phyloP scores from a whole-genome alignment of 2,113 vertebrate species.

The Cranoglanis bouderius region DNA sequence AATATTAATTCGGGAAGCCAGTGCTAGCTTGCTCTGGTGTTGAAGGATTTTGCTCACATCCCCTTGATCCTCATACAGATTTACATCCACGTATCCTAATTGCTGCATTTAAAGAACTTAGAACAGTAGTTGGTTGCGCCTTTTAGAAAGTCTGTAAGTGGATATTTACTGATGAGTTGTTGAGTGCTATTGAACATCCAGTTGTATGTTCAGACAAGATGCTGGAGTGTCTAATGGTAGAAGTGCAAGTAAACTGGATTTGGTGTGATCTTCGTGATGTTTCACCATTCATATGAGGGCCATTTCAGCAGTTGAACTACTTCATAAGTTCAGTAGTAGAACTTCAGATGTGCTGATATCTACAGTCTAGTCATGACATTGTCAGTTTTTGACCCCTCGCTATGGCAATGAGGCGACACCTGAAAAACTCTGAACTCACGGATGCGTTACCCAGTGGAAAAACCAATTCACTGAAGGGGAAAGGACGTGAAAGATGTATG shows the following conservation, averaged over 20 bases:
- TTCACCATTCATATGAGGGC: not conserved
- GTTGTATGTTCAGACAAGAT: not conserved
- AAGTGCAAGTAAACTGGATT: not conserved
- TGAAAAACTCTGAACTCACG: no score
- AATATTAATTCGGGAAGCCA: conserved; percentile 44
- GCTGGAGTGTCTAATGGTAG: not conserved
- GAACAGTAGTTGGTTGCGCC: conserved; percentile 39
- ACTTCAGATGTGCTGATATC: not conserved
- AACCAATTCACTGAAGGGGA: not conserved
- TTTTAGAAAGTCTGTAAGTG: conserved; percentile 20
- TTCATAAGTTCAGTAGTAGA: not conserved
- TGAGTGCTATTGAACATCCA: not conserved
- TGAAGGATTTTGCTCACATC: conserved; percentile 30
- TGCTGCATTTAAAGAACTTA: conserved; percentile 51
- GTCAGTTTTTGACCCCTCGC: not conserved
- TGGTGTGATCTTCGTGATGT: not conserved
- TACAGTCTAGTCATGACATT: not conserved
- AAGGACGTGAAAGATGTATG: not conserved
- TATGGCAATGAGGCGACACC: not conserved
- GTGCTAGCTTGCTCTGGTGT: conserved; percentile 21
- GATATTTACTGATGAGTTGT: conserved; percentile 28
- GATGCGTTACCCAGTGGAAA: not conserved
- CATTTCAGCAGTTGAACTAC: not conserved
- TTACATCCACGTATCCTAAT: conserved; percentile 56
- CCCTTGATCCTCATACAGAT: conserved; percentile 42